phyloP scores from a whole-genome alignment of 2,113 vertebrate species.

The Rhinolophus ferrumequinum region DNA sequence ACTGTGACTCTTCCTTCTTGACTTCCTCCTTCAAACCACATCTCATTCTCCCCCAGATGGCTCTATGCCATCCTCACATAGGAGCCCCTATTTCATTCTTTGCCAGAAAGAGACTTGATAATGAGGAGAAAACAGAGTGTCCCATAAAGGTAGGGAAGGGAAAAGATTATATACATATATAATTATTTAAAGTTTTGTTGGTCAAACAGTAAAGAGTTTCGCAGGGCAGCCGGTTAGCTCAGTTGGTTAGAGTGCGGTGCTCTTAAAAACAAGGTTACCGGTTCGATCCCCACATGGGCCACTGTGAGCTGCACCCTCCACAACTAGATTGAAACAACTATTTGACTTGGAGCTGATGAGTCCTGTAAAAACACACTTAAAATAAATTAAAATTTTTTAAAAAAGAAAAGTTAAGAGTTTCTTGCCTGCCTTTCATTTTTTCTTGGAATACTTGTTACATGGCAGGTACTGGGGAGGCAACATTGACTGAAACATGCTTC shows the following conservation, averaged over 20 bases:
- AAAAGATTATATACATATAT: not conserved
- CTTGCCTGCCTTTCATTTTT: not conserved
- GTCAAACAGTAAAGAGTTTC: not conserved
- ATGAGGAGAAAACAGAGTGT: not conserved
- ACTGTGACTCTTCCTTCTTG: rapidly evolving
- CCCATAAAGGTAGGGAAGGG: not conserved
- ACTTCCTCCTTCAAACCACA: not conserved
- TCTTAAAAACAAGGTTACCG: too few relatives aligned
- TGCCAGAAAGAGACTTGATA: not conserved
- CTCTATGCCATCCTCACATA: rapidly evolving
- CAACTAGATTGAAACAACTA: too few relatives aligned
- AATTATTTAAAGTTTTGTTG: not conserved
- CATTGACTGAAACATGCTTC: not conserved
- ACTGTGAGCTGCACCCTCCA: too few relatives aligned
- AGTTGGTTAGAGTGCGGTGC: too few relatives aligned
- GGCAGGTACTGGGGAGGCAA: too few relatives aligned
- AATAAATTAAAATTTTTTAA: too few relatives aligned
- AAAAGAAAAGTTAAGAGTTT: not conserved
- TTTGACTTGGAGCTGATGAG: too few relatives aligned
- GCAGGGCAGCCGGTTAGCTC: too few relatives aligned
- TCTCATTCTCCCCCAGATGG: not conserved
- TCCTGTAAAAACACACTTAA: too few relatives aligned
- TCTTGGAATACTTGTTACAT: not conserved
- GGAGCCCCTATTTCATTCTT: not conserved
- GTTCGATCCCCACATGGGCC: too few relatives aligned